phyloP scores from a whole-genome alignment of 35 echinoderm and acorn worm species.

The Ptychodera flava region DNA sequence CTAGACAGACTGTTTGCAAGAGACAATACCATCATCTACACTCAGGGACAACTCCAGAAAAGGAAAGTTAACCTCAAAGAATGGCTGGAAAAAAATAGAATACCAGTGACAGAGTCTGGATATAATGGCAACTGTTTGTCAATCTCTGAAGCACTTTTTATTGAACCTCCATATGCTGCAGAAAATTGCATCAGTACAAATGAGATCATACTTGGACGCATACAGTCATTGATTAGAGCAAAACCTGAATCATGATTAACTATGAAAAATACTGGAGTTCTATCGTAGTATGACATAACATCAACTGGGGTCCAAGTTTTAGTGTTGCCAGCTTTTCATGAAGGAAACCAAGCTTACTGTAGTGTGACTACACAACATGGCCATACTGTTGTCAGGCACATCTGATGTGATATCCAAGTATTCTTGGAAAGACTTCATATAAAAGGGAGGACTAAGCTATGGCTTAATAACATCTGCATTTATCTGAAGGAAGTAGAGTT shows the following conservation, averaged over 20 bases:
- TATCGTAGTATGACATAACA: no score
- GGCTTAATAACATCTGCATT: no score
- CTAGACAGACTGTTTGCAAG: not conserved
- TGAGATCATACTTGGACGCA: conserved; percentile 76
- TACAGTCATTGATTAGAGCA: conserved; percentile 60
- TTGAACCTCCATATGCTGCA: conserved; percentile 70
- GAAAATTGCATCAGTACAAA: conserved; percentile 85
- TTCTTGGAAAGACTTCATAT: no score
- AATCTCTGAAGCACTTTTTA: conserved; percentile 62
- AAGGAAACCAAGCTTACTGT: no score
- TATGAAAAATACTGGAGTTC: not conserved
- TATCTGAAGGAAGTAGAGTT: no score
- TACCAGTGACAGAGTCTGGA: conserved; percentile 50
- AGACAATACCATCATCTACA: not conserved
- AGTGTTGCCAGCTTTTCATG: no score
- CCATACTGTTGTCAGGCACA: no score
- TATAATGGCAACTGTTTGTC: conserved; percentile 40
- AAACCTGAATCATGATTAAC: conserved; percentile 27
- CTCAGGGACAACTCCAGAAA: not conserved
- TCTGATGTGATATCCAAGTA: no score
- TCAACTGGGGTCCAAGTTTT: no score
- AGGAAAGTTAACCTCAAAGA: conserved; percentile 48
- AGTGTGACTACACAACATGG: no score
- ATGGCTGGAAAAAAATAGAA: conserved; percentile 67
- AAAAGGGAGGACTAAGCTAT: no score